These are phyloP conservation scores for Psittacula derbiana DNA, from an alignment of 2,797 vertebrate genomes.

Conservation along the genomic window DNA sequence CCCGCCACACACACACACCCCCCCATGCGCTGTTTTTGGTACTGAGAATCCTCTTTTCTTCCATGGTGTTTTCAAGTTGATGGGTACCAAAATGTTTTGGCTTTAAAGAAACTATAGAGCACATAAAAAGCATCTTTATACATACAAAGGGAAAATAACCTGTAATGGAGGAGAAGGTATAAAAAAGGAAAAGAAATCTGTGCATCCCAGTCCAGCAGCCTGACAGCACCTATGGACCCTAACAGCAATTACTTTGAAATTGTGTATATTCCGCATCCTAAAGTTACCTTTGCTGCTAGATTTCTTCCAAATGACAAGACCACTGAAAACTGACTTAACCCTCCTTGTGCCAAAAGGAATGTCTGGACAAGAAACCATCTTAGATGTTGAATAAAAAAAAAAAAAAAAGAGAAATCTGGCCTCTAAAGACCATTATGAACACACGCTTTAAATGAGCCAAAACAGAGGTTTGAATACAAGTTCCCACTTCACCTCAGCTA, in stretches of 20 bases:
- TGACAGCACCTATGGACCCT: not conserved
- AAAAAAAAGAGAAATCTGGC: not conserved
- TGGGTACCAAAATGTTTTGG: not conserved
- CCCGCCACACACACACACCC: too few relatives aligned
- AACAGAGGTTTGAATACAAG: not conserved
- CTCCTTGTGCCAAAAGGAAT: not conserved
- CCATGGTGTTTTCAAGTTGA: not conserved
- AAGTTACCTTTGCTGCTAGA: not conserved
- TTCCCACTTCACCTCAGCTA: not conserved
- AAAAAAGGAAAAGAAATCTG: not conserved
- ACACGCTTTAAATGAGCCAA: not conserved
- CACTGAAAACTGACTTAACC: not conserved
- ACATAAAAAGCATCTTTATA: not conserved
- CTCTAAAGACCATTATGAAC: not conserved
- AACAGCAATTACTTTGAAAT: not conserved
- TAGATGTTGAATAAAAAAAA: not conserved
- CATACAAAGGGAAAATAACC: not conserved
- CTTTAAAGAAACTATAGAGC: not conserved
- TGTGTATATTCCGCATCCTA: not conserved
- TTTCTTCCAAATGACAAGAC: not conserved
- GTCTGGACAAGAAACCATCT: not conserved
- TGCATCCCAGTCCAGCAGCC: not conserved
- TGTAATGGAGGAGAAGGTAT: not conserved
- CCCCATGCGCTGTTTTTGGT: not conserved
- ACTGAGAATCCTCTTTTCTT: not conserved